These are phyloP conservation scores for Drosophila suboccidentalis DNA, from an alignment of 2,888 invertebrate genomes.

Conservation along the genomic window DNA sequence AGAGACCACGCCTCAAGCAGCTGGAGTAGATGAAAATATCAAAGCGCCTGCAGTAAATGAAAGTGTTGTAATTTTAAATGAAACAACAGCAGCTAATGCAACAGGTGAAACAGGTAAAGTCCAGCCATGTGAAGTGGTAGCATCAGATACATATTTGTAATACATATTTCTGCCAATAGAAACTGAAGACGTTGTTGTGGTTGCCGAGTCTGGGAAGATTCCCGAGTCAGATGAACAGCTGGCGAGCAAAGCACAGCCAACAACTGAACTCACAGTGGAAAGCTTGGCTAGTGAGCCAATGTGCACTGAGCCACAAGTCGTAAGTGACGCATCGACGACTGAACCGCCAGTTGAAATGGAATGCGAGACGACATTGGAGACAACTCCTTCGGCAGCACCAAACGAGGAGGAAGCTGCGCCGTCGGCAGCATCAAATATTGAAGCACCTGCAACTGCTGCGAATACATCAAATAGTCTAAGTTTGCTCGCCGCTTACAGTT, in stretches of 20 bases:
- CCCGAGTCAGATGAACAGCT: not conserved
- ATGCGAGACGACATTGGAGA: not conserved
- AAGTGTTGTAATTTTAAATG: not conserved
- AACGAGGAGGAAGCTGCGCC: too few species aligned
- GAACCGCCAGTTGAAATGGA: conserved; percentile 28
- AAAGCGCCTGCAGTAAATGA: not conserved
- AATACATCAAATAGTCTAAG: conserved; percentile 64
- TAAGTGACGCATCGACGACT: not conserved
- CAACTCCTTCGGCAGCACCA: not conserved
- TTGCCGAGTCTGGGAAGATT: not conserved
- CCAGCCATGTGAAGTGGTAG: not conserved
- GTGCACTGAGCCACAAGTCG: not conserved
- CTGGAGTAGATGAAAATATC: not conserved
- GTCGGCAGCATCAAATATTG: not conserved
- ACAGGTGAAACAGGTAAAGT: conserved; percentile 41
- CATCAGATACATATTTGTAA: not conserved
- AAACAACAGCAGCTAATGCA: not conserved
- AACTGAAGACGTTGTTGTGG: not conserved
- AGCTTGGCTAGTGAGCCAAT: not conserved
- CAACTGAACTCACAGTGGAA: not conserved
- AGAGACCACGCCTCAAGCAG: conserved; percentile 9
- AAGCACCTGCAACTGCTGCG: not conserved
- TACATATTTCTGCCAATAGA: conserved; percentile 19
- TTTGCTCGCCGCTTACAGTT: conserved; percentile 80
- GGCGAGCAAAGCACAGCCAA: not conserved